These are phyloP conservation scores for Heliconius hewitsoni DNA, from an alignment of 1,140 invertebrate genomes.

Conservation along the genomic window DNA sequence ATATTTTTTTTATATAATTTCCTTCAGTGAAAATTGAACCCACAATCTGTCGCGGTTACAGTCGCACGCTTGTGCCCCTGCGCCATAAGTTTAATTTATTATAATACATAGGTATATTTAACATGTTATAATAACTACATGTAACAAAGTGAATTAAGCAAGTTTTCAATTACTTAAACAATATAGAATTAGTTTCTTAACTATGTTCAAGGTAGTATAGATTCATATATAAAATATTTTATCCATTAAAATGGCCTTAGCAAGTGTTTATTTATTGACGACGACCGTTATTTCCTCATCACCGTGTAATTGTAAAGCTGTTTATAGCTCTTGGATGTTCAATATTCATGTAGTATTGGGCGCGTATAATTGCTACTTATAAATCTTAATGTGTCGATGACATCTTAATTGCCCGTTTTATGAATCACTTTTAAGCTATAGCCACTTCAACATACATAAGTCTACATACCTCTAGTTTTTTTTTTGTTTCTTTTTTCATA, in stretches of 20 bases:
- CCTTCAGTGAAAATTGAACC: too few relatives aligned
- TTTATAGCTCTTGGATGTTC: conserved; percentile 43
- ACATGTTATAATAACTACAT: too few relatives aligned
- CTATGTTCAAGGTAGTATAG: neutral
- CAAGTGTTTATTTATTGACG: conserved; percentile 17
- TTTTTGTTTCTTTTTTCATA: neutral
- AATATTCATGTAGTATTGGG: conserved; percentile 69
- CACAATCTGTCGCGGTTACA: too few relatives aligned
- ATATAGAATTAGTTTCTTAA: neutral
- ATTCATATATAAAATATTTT: neutral
- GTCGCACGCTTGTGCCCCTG: too few relatives aligned
- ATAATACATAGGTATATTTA: too few relatives aligned
- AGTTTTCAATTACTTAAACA: too few relatives aligned
- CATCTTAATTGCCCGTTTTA: conserved; percentile 70
- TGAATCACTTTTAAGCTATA: conserved; percentile 34
- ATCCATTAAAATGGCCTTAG: neutral
- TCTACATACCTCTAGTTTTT: too few relatives aligned
- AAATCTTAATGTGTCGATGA: conserved; percentile 69
- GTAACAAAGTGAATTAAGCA: too few relatives aligned
- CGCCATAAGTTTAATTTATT: too few relatives aligned
- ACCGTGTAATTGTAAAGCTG: conserved; percentile 34
- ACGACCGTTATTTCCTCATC: conserved; percentile 27
- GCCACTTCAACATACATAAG: neutral
- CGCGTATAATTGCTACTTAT: conserved; percentile 70
- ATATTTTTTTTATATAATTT: too few relatives aligned